phyloP scores from a whole-genome alignment of 2,113 vertebrate genomes.

The Ploceus nigricollis region DNA sequence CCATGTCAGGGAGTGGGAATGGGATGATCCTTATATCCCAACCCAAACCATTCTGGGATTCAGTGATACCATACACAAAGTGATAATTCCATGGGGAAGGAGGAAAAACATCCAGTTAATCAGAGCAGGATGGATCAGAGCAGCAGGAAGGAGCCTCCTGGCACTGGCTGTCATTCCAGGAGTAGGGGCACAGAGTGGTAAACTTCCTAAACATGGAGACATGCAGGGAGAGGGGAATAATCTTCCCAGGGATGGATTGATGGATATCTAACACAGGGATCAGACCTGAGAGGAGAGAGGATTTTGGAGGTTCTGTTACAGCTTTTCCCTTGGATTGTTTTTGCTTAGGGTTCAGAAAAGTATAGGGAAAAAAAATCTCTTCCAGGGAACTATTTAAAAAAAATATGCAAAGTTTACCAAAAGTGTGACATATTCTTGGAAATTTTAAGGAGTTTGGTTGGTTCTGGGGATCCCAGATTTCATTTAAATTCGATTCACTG shows the following conservation, averaged over 20 bases:
- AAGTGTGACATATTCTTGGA: not conserved
- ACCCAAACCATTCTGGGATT: not conserved
- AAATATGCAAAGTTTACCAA: not conserved
- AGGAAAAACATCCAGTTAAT: not conserved
- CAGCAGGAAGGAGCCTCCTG: not conserved
- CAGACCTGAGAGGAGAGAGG: not conserved
- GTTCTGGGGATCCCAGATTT: not conserved
- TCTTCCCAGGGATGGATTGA: not conserved
- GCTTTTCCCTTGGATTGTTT: not conserved
- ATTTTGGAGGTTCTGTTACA: accelerated
- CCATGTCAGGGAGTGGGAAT: not conserved
- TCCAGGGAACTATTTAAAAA: not conserved
- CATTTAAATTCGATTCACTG: not conserved
- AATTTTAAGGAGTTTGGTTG: not conserved
- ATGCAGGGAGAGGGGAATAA: not conserved
- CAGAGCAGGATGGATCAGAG: not conserved
- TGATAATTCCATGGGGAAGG: not conserved
- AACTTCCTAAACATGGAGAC: not conserved
- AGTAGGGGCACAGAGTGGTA: accelerated
- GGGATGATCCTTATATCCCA: not conserved
- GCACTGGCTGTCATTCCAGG: not conserved
- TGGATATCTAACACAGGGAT: not conserved
- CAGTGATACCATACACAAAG: not conserved
- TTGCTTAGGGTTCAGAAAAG: not conserved
- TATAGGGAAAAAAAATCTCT: not conserved